Base-by-base conservation (phyloP, 2,888 invertebrate genomes). In the Lapara coniferarum region DNA sequence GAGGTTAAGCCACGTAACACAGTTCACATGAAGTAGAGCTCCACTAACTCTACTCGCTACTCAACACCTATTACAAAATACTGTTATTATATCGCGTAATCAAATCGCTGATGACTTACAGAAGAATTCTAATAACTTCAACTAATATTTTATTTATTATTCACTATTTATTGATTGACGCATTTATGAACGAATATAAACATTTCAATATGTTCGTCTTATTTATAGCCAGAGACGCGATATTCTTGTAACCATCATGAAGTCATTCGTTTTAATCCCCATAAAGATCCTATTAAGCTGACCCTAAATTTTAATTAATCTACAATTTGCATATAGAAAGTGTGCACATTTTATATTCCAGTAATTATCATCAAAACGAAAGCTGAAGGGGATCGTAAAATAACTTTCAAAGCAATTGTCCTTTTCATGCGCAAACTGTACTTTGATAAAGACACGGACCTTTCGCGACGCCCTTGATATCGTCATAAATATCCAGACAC, bases 401-500 rank as follows among this genome's bases (percentile, higher is more conserved):
- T 85, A 85, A 88, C 89, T 89, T 90, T 88, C 86, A 85, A 84
- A 83, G 79, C 84, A 84, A 89, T 77, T 78, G 79, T 84, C 84
- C 81, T 85, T 86, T 82, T 80, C 79, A 80, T 82, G 79, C 77
- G 79, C 74, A 78, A 81, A 84, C 81, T 85, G 81, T 83, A 81
- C 77, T 37, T 66, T 66, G 63, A 63, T 58, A 51, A 57, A 69
- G 46, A 51, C 66, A 76, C 74, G 74, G 76, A 76, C 77, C 77
- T 83, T 84, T 83, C 79, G 77, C 78, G 76, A 82, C 81, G 77
- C 76, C 80, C 85, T 82, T 85, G 84, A 83, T 85, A 80, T 84
- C 81, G 85, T 88, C 86, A 89, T 90, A 88, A 90, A 91, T 89
- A 90, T 90, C 86, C 85, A 87, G 83, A 66, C 74, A 81, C 91